These are phyloP conservation scores for Hippopotamus amphibius DNA, from an alignment of 2,113 vertebrate species.

Conservation along the genomic window DNA sequence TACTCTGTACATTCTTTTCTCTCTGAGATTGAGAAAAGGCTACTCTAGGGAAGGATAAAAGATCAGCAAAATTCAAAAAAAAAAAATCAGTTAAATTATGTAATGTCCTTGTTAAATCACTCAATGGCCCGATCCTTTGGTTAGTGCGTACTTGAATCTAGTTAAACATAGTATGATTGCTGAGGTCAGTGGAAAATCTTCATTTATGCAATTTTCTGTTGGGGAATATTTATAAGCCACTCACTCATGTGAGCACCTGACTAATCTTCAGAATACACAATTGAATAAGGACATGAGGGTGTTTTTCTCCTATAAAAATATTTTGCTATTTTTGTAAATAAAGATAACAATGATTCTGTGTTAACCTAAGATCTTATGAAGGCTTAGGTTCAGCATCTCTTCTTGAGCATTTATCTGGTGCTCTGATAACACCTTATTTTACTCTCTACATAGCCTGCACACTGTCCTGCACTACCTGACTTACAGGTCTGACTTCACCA, in stretches of 20 bases:
- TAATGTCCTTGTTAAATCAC: neutral
- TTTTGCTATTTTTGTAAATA: neutral
- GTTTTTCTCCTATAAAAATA: neutral
- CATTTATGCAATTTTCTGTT: too few relatives aligned
- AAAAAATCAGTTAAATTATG: neutral
- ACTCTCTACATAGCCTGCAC: neutral
- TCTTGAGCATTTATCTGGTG: neutral
- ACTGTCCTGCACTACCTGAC: too few relatives aligned
- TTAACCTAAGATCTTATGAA: neutral
- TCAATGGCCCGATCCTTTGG: too few relatives aligned
- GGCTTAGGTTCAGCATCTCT: neutral
- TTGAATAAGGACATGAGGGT: neutral
- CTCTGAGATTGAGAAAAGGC: neutral
- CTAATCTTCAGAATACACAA: neutral
- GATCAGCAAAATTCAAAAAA: neutral
- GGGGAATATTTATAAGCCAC: neutral
- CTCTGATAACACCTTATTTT: neutral
- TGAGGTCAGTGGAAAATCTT: neutral
- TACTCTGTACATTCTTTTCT: neutral
- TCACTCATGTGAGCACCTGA: accelerated
- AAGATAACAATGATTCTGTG: neutral
- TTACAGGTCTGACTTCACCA: neutral
- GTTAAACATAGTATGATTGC: too few relatives aligned
- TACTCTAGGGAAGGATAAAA: neutral
- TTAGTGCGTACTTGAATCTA: too few relatives aligned